Evolutionary conservation across 2,888 invertebrate species (phyloP), one percentile per base, ranked within the genome.

Genomic region (Eupelmus urozonus): DNA sequence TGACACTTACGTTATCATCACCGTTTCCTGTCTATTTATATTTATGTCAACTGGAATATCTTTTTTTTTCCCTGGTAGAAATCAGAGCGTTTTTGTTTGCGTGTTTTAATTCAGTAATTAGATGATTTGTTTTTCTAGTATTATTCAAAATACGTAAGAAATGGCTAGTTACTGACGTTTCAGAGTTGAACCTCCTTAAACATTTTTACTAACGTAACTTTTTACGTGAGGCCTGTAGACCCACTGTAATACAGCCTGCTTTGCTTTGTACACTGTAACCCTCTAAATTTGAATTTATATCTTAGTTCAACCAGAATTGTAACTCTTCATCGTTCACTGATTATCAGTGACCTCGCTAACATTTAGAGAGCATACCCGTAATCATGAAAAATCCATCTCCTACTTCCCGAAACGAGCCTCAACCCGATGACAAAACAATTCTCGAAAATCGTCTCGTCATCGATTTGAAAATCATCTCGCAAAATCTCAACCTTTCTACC

Each of bases 1-100:
- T 23, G 34, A 71, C 49, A 49, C 34, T 71, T 62, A 23, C 16
- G 13, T 67, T 23, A 29, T 71, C 20, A 60, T 53, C 51, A 27
- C 34, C 45, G 34, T 60, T 18, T 34, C 18, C 2, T 34, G 23
- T 18, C 29, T n/a, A 13, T 25, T 62, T 62, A 29, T 65, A 49
- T 53, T 18, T 27, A 0, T 53, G 23, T 34, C 16, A 23, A 42
- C 45, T 11, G 40, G 34, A 40, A 51, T n/a, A n/a, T n/a, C n/a
- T n/a, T 16, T 40, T 53, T 16, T 23, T 1, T n/a, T 7, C 23
- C 63, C 57, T 18, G 23, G 40, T 29, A 16, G 55, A 42, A 9
- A 27, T 23, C 20, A 18, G 62, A 34, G 9, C 9, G 9, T 5
- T 9, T 34, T 5, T 34, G 3, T 5, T 34, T 3, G 3, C 9